Evolutionary conservation across 2,888 invertebrate species (phyloP), one percentile per base, ranked within the genome.

Genomic region (Hirudinaria manillensis): DNA sequence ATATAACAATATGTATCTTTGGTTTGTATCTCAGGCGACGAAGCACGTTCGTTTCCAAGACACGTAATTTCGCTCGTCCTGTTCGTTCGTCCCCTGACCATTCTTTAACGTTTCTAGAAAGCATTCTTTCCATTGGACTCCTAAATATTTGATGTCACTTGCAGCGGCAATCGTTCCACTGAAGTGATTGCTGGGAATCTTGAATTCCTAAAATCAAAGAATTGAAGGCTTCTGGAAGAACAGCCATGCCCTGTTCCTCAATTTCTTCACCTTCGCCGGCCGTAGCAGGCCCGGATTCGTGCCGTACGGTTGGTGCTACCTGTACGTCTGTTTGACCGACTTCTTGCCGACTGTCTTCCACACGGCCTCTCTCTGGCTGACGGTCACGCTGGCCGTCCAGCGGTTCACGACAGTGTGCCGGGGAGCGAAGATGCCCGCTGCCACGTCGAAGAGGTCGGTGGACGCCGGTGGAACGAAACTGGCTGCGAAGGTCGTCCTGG

Each of bases 191-290:
- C n/a, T n/a, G n/a, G n/a, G n/a, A n/a, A n/a, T n/a, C n/a, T n/a
- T n/a, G n/a, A n/a, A n/a, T n/a, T n/a, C n/a, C n/a, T n/a, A n/a
- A n/a, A n/a, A n/a, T n/a, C n/a, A n/a, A n/a, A n/a, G n/a, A n/a
- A n/a, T n/a, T n/a, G n/a, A n/a, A n/a, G n/a, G n/a, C n/a, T n/a
- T n/a, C n/a, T n/a, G n/a, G n/a, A n/a, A n/a, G n/a, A n/a, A n/a
- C n/a, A n/a, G n/a, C n/a, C n/a, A 78, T 84, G 32, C 85, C 85
- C 3, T 89, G 94, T 90, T 94, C 70, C 90, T 94, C 85, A 93
- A 94, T 84, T 92, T 93, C 90, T 94, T 92, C 87, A 92, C 93
- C 0, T 61, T 61, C 61, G 90, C 93, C 80, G 92, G 92, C 38
- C 92, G 92, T 91, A 7, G 86, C 91, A 61, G n/a, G n/a, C 1